These are phyloP conservation scores for Manis crassicaudata DNA, from an alignment of 2,797 vertebrate species.

Conservation along the genomic window DNA sequence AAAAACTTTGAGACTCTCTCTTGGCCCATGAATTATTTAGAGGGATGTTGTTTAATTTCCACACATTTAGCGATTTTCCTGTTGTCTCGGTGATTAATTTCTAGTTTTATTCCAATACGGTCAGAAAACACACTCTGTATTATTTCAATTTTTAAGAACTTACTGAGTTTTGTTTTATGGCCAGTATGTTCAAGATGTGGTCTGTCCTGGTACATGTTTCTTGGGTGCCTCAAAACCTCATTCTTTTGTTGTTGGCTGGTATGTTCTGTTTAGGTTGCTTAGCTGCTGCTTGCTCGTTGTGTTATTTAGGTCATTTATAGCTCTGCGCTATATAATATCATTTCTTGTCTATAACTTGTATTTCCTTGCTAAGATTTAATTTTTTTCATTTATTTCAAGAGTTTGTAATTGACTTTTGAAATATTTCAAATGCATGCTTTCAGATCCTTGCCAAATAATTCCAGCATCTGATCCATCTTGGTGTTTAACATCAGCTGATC, in stretches of 20 bases:
- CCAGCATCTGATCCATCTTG: neutral
- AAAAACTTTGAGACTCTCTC: neutral
- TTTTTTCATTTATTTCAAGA: conserved; percentile 41
- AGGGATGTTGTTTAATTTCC: neutral
- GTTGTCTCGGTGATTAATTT: neutral
- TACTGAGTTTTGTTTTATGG: neutral
- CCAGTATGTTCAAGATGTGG: neutral
- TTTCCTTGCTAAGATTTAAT: conserved; percentile 18
- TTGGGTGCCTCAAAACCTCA: neutral
- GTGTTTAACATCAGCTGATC: neutral
- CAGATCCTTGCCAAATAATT: neutral
- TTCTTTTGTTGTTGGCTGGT: neutral
- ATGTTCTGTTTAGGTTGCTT: neutral
- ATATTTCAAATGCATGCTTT: neutral
- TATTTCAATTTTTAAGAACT: neutral
- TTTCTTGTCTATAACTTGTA: neutral
- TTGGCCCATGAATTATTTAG: neutral
- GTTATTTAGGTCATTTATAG: neutral
- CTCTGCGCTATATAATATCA: neutral
- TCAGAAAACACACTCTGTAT: neutral
- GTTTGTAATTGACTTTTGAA: neutral
- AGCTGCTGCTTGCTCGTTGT: neutral
- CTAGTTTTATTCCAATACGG: neutral
- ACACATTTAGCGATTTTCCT: neutral
- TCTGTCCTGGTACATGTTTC: neutral